Evolutionary conservation across 2,113 vertebrate genomes (phyloP).

Genomic region (Colius striatus): DNA sequence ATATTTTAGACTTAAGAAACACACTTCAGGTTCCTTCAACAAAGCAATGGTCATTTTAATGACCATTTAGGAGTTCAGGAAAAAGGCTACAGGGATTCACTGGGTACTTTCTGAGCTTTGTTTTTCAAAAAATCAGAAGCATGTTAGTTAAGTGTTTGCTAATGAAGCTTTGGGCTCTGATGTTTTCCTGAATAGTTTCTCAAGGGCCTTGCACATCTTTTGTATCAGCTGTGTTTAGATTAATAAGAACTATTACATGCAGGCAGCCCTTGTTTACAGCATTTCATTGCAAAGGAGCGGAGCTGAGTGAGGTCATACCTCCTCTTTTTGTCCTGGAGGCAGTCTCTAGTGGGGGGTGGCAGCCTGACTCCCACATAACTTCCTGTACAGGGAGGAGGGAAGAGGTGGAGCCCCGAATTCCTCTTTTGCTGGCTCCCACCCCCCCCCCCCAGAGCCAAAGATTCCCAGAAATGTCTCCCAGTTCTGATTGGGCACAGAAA

Average conservation of each 20-base stretch:
- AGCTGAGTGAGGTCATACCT: slow-evolving; percentile 11
- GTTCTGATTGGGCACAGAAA: not conserved
- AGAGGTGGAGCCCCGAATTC: not conserved
- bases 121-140: slow-evolving; percentile 24
- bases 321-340: slow-evolving; percentile 30
- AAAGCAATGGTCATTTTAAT: not conserved
- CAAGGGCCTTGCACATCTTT: not conserved
- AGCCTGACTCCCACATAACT: not conserved
- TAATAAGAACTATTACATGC: not conserved
- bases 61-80: not conserved
- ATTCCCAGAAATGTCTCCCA: not conserved
- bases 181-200: not conserved
- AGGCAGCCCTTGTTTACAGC: slow-evolving; percentile 10
- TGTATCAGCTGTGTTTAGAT: slow-evolving; percentile 28
- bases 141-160: not conserved
- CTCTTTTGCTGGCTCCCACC: not conserved
- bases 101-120: not conserved
- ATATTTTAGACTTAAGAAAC: not conserved
- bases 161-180: not conserved
- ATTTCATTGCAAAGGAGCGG: not conserved
- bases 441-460: not conserved
- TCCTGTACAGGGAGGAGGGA: not conserved
- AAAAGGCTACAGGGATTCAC: not conserved
- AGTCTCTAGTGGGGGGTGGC: not conserved
- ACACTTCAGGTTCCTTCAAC: not conserved